phyloP scores from a whole-genome alignment of 1,140 invertebrate species.

The Drosophila nasuta region DNA sequence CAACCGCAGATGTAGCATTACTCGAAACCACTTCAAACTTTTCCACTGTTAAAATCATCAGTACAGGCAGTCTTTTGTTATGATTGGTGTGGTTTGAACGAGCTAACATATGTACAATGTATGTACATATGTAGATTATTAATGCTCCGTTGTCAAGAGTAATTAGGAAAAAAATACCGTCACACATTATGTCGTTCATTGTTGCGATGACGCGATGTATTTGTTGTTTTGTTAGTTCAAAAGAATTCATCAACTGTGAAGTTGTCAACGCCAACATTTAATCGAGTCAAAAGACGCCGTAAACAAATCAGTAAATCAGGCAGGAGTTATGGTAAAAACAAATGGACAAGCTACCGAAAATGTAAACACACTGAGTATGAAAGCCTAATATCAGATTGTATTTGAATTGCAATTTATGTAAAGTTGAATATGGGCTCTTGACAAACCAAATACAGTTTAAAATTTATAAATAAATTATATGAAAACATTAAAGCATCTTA shows the following conservation, averaged over 20 bases:
- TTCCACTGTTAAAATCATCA: constrained; percentile 76
- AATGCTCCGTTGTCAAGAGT: constrained; percentile 42
- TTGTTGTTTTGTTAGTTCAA: constrained; percentile 39
- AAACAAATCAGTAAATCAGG: constrained; percentile 62
- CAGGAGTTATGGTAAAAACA: constrained; percentile 31
- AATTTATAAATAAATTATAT: too few relatives aligned
- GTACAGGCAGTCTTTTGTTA: constrained; percentile 40
- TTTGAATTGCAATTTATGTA: too few relatives aligned
- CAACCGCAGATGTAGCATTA: background rate
- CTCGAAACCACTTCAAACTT: constrained; percentile 71
- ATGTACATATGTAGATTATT: constrained; percentile 22
- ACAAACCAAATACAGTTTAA: too few relatives aligned
- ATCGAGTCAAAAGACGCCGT: constrained; percentile 70
- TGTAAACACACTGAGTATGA: constrained; percentile 17
- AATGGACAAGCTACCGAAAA: constrained; percentile 45
- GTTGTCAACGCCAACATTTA: constrained; percentile 65
- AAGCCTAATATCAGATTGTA: constrained; percentile 1
- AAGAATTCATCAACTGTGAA: constrained; percentile 64
- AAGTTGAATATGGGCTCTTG: too few relatives aligned
- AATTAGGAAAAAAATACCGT: constrained; percentile 50
- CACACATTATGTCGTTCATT: constrained; percentile 59
- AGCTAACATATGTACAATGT: constrained; percentile 31
- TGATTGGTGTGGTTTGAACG: constrained; percentile 16
- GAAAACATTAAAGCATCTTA: too few relatives aligned
- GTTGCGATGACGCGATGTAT: background rate